Percentiles rank a stretch among this genome's conserved stretches.
These are phyloP conservation scores for Grapholita molesta DNA, from an alignment of 1,140 invertebrate genomes.

Conservation along the genomic window DNA sequence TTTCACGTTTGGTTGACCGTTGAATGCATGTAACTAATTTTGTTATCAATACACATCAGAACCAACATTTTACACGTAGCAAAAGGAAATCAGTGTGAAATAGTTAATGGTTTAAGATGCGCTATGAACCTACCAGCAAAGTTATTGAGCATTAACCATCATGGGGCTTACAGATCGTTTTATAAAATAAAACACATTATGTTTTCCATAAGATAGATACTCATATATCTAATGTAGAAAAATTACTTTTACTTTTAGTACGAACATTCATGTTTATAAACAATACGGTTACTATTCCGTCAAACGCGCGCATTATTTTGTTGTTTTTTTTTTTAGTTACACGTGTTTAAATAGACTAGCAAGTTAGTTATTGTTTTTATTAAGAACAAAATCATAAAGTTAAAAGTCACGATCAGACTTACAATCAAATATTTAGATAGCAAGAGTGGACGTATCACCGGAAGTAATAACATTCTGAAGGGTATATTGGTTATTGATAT, in stretches of 20 bases:
- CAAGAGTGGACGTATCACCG: slow-evolving; percentile 4
- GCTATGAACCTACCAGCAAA: not conserved
- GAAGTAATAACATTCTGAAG: not conserved
- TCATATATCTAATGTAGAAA: no score
- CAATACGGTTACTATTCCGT: not conserved
- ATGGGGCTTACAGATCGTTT: not conserved
- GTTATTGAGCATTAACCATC: not conserved
- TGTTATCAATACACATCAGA: slow-evolving; percentile 53
- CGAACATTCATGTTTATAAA: no score
- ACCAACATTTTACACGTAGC: slow-evolving; percentile 23
- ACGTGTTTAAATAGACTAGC: not conserved
- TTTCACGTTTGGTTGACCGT: slow-evolving; percentile 67
- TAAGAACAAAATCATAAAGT: not conserved
- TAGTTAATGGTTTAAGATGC: slow-evolving; percentile 27
- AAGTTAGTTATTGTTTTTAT: not conserved
- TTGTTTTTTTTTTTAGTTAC: not conserved
- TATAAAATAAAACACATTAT: no score
- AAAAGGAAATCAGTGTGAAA: slow-evolving; percentile 57
- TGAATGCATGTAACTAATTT: slow-evolving; percentile 72
- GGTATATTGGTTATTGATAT: slow-evolving; percentile 10
- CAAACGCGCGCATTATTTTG: not conserved
- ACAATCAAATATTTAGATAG: not conserved
- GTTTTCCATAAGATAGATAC: no score
- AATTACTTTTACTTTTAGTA: no score
- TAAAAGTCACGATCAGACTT: slow-evolving; percentile 2